A percentile compares a stretch with the other conserved stretches of the same genome.
Evolutionary conservation across 2,797 vertebrate species (phyloP).

Genomic region (Centropyge bicolor): DNA sequence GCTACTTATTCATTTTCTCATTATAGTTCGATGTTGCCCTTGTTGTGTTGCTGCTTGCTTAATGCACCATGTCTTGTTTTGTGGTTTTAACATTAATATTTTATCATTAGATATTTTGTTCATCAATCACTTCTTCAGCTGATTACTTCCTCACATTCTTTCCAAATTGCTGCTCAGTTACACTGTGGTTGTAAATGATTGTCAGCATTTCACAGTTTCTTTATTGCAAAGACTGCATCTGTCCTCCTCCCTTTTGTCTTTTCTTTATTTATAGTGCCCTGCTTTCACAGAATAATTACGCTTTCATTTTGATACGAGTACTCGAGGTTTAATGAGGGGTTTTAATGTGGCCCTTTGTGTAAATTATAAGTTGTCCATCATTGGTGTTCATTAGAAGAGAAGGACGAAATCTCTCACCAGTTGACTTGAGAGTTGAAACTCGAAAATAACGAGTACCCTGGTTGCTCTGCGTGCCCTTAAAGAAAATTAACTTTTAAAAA

Average conservation of each 20-base stretch:
- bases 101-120: not conserved
- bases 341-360: conserved; percentile 42
- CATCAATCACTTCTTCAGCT: not conserved
- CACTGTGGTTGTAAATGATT: not conserved
- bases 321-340: conserved; percentile 46
- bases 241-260: conserved; percentile 17
- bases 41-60: not conserved
- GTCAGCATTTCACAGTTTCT: not conserved
- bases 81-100: not conserved
- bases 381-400: conserved; percentile 36
- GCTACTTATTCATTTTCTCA: conserved; percentile 15
- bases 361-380: conserved; percentile 49
- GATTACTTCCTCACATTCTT: not conserved
- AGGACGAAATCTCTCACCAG: conserved; percentile 14
- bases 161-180: not conserved
- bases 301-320: conserved; percentile 49
- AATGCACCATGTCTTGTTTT: not conserved
- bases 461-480: not conserved
- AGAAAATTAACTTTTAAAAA: conserved; percentile 7
- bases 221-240: not conserved
- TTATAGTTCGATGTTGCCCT: not conserved
- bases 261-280: conserved; percentile 50
- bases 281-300: conserved; percentile 52
- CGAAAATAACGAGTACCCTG: not conserved
- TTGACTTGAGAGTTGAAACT: conserved; percentile 8